Evolutionary conservation across 2,888 invertebrate genomes (phyloP), one percentile per base, ranked within the genome.

Genomic region (Caenorhabditis afra): DNA sequence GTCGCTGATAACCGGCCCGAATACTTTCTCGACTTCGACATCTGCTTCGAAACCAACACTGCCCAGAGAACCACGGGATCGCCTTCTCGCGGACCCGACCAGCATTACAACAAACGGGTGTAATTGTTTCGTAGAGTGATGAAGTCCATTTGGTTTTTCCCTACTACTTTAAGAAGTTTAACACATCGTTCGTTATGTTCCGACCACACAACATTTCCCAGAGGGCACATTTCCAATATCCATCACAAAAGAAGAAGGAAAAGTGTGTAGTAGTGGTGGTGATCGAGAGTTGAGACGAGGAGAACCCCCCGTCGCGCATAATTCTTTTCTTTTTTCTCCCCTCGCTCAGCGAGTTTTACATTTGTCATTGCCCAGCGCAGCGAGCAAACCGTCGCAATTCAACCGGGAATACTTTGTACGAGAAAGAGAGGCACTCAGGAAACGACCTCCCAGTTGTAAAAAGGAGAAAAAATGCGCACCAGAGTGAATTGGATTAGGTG

Each of bases 1-100:
- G 61, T 83, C 14, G 77, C 83, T 45, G 79, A 78, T 41, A 64
- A 70, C 29, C 23, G 70, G 4, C 79, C 79, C 3, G 71, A 81
- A 18, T 37, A 64, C 14, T 83, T 80, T 37, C 37, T 39, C 1
- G 57, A 74, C 5, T 83, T 79, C 22, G 83, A 83, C 41, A 62
- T 83, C 11, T 83, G 83, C 37, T 83, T 80, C 29, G 83, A 83
- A 50, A 71, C 70, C 12, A 83, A 81, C 16, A 83, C 83, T 18
- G 61, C 79, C 20, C 62, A 57, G 16, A 59, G 44, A 22, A 44
- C 57, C 41, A 12, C 57, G 11, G 50, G 39, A 59, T 39, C 71
- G 45, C 55, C 71, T 20, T 29, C 73, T 7, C 47, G 50, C n/a
- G 57, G 57, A 8, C 50, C 64, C 4, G 64, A 64, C 14, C 73